These are phyloP conservation scores for Lepidocyrtinus sp. DNA, from an alignment of 2,888 invertebrate genomes.

Conservation along the genomic window DNA sequence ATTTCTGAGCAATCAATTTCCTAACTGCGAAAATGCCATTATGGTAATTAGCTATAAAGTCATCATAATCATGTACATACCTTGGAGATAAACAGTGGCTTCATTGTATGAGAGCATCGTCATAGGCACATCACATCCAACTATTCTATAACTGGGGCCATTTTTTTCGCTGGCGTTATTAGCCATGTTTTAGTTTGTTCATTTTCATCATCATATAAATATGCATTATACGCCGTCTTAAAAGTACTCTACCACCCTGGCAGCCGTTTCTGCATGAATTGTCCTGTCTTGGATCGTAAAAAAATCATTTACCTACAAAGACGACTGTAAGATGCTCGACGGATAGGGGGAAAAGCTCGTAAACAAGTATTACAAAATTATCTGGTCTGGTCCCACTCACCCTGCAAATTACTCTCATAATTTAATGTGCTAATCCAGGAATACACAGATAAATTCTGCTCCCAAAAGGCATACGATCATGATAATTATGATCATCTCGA, in stretches of 20 bases:
- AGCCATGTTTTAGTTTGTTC: not conserved
- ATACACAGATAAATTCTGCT: slow-evolving; percentile 12
- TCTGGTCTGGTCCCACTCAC: slow-evolving; percentile 17
- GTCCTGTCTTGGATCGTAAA: slow-evolving; percentile 26
- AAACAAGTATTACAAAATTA: slow-evolving; percentile 36
- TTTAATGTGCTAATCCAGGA: slow-evolving; percentile 50
- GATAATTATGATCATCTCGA: not conserved
- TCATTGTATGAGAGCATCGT: no score
- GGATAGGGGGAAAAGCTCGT: slow-evolving; percentile 17
- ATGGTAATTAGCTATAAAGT: slow-evolving; percentile 59
- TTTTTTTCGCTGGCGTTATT: slow-evolving; percentile 5
- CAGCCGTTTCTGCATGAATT: not conserved
- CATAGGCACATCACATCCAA: no score
- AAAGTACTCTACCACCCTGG: slow-evolving; percentile 14
- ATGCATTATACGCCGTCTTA: no score
- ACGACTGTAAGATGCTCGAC: slow-evolving; percentile 13
- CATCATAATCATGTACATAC: slow-evolving; percentile 31
- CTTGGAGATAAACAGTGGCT: no score
- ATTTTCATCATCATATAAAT: slow-evolving; percentile 3
- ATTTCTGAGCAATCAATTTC: slow-evolving; percentile 46
- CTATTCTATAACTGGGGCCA: no score
- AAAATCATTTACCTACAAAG: slow-evolving; percentile 59
- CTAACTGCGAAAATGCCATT: slow-evolving; percentile 50
- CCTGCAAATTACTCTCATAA: slow-evolving; percentile 39
- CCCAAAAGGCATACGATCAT: not conserved